Conservation (phyloP, 2,797 vertebrate species). For the Dendrocincla tyrannina region DNA sequence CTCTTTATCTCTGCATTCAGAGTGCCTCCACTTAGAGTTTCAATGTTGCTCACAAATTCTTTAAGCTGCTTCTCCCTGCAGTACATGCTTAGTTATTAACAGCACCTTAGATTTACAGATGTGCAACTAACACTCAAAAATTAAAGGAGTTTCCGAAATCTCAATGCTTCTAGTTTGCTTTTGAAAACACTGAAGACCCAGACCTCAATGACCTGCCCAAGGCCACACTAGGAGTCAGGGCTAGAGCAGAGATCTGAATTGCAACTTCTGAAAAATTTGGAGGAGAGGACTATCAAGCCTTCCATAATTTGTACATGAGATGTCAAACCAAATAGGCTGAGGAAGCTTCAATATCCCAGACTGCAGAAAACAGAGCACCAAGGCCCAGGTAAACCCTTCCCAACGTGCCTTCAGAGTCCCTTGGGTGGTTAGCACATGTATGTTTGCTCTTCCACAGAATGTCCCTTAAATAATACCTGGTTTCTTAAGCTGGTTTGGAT, state of each 20-base stretch:
- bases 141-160: background rate
- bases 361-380: background rate
- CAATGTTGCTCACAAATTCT: background rate
- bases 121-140: background rate
- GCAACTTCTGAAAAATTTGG: background rate
- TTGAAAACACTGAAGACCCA: background rate
- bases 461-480: background rate
- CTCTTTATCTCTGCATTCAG: slow-evolving; percentile 19
- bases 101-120: background rate
- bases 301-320: too few species aligned
- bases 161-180: background rate
- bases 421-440: accelerated
- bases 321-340: background rate
- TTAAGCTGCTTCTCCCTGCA: background rate
- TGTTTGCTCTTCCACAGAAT: background rate
- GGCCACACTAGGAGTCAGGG: background rate
- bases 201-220: background rate
- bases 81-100: background rate
- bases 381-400: background rate
- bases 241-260: background rate
- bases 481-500: background rate
- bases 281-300: background rate
- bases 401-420: background rate
- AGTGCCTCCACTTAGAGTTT: background rate
- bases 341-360: background rate